These are phyloP conservation scores for Perdita meconis DNA, from an alignment of 2,888 invertebrate genomes.

Conservation along the genomic window DNA sequence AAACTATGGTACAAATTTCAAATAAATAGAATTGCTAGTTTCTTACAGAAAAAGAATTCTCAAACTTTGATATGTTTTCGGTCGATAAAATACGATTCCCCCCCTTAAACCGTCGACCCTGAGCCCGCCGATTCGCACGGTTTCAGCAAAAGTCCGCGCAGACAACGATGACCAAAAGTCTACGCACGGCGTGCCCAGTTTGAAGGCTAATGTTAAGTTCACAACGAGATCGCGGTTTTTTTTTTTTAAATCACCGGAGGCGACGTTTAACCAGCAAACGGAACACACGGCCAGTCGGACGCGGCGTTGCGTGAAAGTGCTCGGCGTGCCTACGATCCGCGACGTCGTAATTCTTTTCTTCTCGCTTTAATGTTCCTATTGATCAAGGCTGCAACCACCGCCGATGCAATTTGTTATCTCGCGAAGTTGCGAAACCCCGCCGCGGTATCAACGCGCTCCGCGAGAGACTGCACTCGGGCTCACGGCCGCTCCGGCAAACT, in stretches of 20 bases:
- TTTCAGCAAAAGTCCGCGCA: no score
- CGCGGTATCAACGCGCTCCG: slow-evolving; percentile 18
- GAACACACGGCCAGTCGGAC: slow-evolving; percentile 40
- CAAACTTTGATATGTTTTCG: no score
- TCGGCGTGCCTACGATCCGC: slow-evolving; percentile 59
- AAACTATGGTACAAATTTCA: no score
- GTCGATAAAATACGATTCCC: no score
- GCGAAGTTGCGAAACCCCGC: slow-evolving; percentile 35
- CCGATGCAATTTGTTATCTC: slow-evolving; percentile 49
- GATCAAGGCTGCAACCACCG: slow-evolving; percentile 69
- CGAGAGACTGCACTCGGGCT: not conserved
- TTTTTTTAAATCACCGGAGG: slow-evolving; percentile 57
- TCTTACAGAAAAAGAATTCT: no score
- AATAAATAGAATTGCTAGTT: no score
- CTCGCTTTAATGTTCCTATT: slow-evolving; percentile 64
- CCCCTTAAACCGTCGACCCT: no score
- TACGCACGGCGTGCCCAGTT: not conserved
- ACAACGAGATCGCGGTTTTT: slow-evolving; percentile 40
- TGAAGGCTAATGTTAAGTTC: slow-evolving; percentile 34
- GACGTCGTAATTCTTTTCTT: slow-evolving; percentile 65
- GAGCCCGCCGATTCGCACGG: no score
- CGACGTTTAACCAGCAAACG: slow-evolving; percentile 68
- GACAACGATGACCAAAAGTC: slow-evolving; percentile 13
- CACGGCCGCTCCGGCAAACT: not conserved
- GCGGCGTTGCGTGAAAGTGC: slow-evolving; percentile 74